Conservation (phyloP, 2,113 vertebrate species). For the Willisornis vidua region DNA sequence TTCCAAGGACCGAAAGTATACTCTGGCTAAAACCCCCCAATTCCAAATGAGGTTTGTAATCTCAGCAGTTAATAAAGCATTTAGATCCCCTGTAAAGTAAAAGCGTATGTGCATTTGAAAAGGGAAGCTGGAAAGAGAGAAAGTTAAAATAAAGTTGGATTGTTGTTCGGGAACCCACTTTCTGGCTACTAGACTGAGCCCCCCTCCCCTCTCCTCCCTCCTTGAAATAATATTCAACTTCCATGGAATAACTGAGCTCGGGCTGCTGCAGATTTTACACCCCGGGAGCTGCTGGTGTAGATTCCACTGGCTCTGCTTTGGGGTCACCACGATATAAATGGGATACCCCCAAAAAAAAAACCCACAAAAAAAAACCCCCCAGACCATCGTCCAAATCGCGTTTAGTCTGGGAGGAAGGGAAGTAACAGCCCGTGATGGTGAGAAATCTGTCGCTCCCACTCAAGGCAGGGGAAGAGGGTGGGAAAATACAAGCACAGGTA, state of each 20-base stretch:
- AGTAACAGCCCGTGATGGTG: background rate
- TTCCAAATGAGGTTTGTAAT: conserved; percentile 40
- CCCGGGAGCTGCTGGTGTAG: background rate
- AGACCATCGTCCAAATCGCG: background rate
- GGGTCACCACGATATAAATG: background rate
- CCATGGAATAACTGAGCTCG: background rate
- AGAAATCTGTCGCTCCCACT: background rate
- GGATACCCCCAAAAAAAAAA: background rate
- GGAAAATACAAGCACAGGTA: background rate
- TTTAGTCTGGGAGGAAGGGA: background rate
- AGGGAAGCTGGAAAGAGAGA: background rate
- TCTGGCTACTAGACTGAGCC: background rate
- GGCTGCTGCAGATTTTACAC: background rate
- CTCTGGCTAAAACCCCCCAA: background rate
- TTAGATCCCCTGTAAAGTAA: background rate
- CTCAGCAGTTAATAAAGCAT: conserved; percentile 23
- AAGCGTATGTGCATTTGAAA: background rate
- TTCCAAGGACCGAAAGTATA: conserved; percentile 25
- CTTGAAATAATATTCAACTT: background rate
- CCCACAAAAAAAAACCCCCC: accelerated
- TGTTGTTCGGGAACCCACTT: background rate
- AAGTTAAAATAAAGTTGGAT: conserved; percentile 18
- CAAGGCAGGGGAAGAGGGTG: background rate
- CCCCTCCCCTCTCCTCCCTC: background rate
- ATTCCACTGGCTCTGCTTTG: background rate